Evolutionary conservation across 2,888 invertebrate species (phyloP), one percentile per base, ranked within the genome.

Genomic region (Caenorhabditis panamensis): DNA sequence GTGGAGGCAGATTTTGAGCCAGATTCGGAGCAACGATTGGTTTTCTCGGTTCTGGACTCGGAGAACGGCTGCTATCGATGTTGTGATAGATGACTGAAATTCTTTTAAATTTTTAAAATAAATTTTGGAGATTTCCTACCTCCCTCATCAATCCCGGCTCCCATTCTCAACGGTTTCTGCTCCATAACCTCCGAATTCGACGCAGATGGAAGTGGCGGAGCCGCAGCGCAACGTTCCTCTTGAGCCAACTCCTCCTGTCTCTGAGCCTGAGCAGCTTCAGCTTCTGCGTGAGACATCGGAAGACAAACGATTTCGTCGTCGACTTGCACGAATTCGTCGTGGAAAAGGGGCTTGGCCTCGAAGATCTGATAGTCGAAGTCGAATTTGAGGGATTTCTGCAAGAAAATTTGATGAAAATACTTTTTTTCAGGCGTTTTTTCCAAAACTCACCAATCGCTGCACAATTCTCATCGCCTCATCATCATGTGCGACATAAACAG

Each of bases 361-460:
- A 26, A 18, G 8, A 68, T 36, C 13, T 36, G 28, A 4, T 20
- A 8, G 49, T 47, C 31, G 36, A 68, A 68, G 8, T 47, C 41
- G 36, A 49, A 59, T n/a, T 58, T 58, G n/a, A 44, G 11, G 0
- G 6, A 4, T 49, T 36, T 47, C 59, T 68, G 22, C 26, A 20
- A 18, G 49, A 49, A 49, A 22, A 20, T 49, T 44, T 4, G 44
- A 9, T 31, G 37, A 37, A 66, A 54, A 37, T 41, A 36, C 13
- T 24, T n/a, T 58, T 18, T 18, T 59, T 41, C 18, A 22, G 20
- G 2, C 20, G 13, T 37, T 41, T 41, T 41, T 41, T 16, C 41
- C 6, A 16, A 16, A 24, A 26, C 22, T 37, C 41, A 72, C 71
- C 62, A 72, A n/a, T 6, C 36, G 18, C 8, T 56, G 22, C 1